Evolutionary conservation across 2,888 invertebrate species (phyloP), one percentile per base, ranked within the genome.

Genomic region (Nesidiocoris tenuis): DNA sequence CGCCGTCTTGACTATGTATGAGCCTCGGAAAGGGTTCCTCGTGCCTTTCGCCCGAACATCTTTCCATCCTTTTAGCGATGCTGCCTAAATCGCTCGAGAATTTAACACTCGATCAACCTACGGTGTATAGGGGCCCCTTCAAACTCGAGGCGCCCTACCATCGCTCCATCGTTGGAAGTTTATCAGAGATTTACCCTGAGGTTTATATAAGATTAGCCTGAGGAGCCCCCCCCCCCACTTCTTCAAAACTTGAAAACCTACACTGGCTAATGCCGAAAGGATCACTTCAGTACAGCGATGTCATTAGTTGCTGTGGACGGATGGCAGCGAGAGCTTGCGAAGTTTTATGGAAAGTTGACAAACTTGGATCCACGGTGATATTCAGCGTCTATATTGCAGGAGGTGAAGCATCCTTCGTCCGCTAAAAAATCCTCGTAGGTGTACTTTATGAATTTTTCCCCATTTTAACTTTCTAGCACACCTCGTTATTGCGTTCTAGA

Each of bases 1-100:
- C 12, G 12, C 39, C 39, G 39, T 39, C 39, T 39, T 39, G 39
- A 39, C 39, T 39, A 39, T 39, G 39, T 39, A 39, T 39, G 39
- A 39, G 39, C 39, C 12, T 7, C 39, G 39, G 12, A n/a, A n/a
- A n/a, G 12, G 39, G 39, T 39, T 39, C 12, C 39, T 39, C 12
- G 39, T 39, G 39, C 39, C 39, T 39, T 39, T 12, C 39, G 3
- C 39, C 12, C 12, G 39, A 39, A 39, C 39, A 39, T 39, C 39
- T 39, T 12, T 12, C 39, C 39, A 39, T 39, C 39, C 12, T 12
- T 12, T 12, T 39, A 7, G 7, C 59, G 17, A 5, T 9, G 19
- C 59, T 59, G n/a, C 59, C 59, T 59, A 59, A 59, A 59, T 59
- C 59, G 19, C 59, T 59, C 3, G 59, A 59, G 59, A 59, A n/a